Base-by-base conservation (phyloP, 2,113 vertebrate genomes). In the Menidia beryllina region DNA sequence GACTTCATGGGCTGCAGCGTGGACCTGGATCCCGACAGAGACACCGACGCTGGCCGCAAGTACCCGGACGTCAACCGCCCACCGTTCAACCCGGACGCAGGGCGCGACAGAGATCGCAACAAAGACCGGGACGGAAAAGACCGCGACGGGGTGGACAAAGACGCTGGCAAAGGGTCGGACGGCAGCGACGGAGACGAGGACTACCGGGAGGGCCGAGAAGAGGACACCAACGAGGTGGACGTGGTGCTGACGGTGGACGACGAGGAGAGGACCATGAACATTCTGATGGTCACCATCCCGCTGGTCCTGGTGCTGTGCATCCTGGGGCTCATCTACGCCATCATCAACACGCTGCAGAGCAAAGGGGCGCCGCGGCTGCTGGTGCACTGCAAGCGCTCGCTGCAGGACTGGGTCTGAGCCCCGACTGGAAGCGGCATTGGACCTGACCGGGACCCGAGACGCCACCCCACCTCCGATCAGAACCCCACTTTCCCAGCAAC, bases 1-100 rank as follows among this genome's bases (percentile, higher is more conserved):
- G 97, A 99, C 92, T 99, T 97, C 86, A 98, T 99, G 98, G 98
- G 98, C 79, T 99, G 98, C 84, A 95, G 90, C 1, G 94, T 92
- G 0, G 95, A 95, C 48, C 88, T 94, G 72, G 85, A 91, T 41
- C 91, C 90, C 0, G 95, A 95, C 58, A 81, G 71, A 51, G 87
- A 89, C 71, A 80, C 83, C 0, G 88, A 89, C 68, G 2, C 74
- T 0, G 93, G 91, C 1, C 88, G 83, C 24, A 95, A 88, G 45
- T 91, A 94, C 92, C 97, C 97, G 0, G 94, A 95, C 0, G 77
- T 91, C 23, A 93, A 95, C 85, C 90, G 59, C 0, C 95, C 95
- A 0, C 95, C 97, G 1, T 95, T 96, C 87, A 93, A 96, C 86
- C 97, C 96, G 0, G 86, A 97, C 0, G 88, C 57, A 0, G 93